A percentile compares a stretch with the other conserved stretches of the same genome.
Evolutionary conservation across 1,140 invertebrate species (phyloP).

Genomic region (Oncopeltus fasciatus): DNA sequence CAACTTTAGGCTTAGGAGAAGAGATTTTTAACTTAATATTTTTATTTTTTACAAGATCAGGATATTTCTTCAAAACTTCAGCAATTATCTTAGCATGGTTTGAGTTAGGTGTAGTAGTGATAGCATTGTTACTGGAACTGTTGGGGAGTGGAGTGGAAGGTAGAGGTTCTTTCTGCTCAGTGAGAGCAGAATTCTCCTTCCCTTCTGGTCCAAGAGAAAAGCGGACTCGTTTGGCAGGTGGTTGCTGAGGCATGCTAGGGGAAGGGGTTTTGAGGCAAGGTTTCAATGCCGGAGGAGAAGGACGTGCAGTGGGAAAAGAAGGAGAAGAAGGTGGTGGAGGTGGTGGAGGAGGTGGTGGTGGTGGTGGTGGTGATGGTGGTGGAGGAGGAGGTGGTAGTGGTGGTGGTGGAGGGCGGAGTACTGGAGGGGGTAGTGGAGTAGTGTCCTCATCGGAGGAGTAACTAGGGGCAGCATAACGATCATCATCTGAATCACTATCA

Average conservation of each 20-base stretch:
- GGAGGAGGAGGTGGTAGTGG: neutral
- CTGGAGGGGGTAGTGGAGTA: neutral
- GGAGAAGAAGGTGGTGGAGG: neutral
- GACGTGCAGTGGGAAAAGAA: neutral
- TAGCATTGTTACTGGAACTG: conserved; percentile 27
- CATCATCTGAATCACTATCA: conserved; percentile 14
- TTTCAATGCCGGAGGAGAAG: neutral
- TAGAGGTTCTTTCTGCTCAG: conserved; percentile 30
- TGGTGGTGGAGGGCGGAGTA: neutral
- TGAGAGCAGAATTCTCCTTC: conserved; percentile 33
- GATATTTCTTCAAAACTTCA: conserved; percentile 53
- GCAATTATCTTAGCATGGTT: conserved; percentile 70
- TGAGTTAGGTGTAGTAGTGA: conserved; percentile 31
- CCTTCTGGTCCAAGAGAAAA: conserved; percentile 32
- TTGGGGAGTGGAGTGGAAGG: too few relatives aligned
- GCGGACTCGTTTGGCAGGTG: conserved; percentile 31
- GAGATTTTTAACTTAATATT: conserved; percentile 76
- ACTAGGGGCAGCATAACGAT: conserved; percentile 16
- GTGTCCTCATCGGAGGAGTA: conserved; percentile 12
- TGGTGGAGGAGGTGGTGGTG: neutral
- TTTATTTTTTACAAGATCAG: conserved; percentile 69
- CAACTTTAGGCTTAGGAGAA: conserved; percentile 31
- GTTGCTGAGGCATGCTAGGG: conserved; percentile 15
- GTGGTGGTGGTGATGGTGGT: neutral
- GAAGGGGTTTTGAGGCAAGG: neutral